Base-by-base conservation (phyloP, 2,113 vertebrate species). In the Oplegnathus fasciatus region DNA sequence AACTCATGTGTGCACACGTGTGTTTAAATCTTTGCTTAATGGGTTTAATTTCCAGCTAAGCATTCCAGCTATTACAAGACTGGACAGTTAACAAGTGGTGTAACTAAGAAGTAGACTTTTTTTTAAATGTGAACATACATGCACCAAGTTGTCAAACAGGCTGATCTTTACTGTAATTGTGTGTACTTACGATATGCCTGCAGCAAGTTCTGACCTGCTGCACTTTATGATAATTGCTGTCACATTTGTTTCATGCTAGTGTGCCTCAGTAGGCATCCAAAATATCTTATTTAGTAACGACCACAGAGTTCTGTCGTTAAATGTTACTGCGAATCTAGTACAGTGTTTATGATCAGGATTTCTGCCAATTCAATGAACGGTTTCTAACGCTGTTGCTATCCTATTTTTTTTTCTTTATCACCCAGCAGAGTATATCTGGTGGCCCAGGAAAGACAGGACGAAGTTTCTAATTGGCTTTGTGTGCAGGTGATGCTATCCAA, bases 401-500 rank as follows among this genome's bases (percentile, higher is more conserved):
- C 65, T 68, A 75, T 34, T 69, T 70, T 40, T 67, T 74, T 55
- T 52, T 83, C 58, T 92, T 42, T 89, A 81, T 89, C 84, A 67
- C 89, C 89, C 91, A 89, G 91, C 96, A 99, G 98, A 97, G 96
- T 96, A 96, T 97, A 95, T 96, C 97, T 96, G 98, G 97, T 97
- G 97, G 97, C 96, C 97, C 97, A 87, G 96, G 97, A 96, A 98
- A 97, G 97, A 96, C 96, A 91, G 97, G 96, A 95, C 95, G 96
- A 96, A 98, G 97, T 97, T 98, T 99, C 97, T 98, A 97, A 99
- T 95, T 93, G 96, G 96, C 93, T 97, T 96, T 96, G 94, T 92
- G 93, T 96, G 96, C 94, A 97, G 97, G 96, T 98, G 97, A 98
- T 96, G 95, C 96, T 96, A 93, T 95, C 95, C 92, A 96, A 96